phyloP scores from a whole-genome alignment of 2,797 vertebrate species.

The Anabacerthia variegaticeps region DNA sequence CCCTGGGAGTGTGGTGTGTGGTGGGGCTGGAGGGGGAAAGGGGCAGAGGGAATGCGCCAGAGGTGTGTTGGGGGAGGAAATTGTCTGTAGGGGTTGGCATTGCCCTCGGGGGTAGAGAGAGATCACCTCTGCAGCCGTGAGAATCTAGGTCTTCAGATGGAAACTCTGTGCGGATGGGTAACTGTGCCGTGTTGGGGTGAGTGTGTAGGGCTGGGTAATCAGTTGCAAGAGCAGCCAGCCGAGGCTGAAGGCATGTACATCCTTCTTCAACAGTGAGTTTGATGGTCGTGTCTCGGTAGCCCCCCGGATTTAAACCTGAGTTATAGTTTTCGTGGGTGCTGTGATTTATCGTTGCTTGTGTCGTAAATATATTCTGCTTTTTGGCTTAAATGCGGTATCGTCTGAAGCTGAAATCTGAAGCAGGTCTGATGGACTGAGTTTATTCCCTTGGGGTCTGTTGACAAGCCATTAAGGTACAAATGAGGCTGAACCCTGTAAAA shows the following conservation, averaged over 20 bases:
- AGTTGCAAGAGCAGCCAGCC: neutral
- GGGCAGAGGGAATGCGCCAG: rapidly evolving
- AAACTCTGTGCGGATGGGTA: neutral
- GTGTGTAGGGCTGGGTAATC: neutral
- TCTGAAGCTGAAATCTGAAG: neutral
- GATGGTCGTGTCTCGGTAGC: neutral
- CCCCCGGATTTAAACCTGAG: neutral
- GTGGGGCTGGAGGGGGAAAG: rapidly evolving
- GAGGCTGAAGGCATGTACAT: neutral
- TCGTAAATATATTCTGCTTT: neutral
- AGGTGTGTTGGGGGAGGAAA: neutral
- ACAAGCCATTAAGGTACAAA: neutral
- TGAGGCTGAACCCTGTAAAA: neutral
- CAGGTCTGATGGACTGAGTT: neutral
- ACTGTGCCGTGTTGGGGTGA: neutral
- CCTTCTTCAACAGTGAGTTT: neutral
- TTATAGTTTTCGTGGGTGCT: rapidly evolving
- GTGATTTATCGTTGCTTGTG: neutral
- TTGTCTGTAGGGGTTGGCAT: neutral
- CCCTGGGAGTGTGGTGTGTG: neutral
- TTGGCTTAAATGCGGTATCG: neutral
- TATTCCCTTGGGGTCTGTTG: neutral
- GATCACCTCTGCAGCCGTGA: neutral
- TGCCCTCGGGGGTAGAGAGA: neutral
- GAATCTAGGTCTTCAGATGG: neutral